Percentiles rank a stretch among this genome's conserved stretches.
Conservation (phyloP, 2,797 vertebrate genomes). For the Malacoctenus gilli region DNA sequence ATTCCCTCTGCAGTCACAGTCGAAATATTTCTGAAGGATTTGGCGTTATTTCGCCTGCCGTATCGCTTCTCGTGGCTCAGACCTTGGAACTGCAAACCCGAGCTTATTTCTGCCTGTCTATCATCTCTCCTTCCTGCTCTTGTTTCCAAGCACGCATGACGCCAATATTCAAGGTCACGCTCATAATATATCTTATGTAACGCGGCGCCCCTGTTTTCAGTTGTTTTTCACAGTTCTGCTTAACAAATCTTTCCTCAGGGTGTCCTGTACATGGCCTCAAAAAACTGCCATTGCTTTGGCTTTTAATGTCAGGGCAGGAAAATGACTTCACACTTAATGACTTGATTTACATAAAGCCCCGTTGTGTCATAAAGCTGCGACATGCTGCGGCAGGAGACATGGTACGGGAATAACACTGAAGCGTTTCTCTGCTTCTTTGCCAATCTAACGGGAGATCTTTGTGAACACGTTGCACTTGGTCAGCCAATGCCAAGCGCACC, state of each 20-base stretch:
- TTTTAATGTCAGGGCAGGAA: conserved; percentile 30
- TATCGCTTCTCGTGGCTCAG: conserved; percentile 23
- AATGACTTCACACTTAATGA: conserved; percentile 46
- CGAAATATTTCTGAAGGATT: conserved; percentile 20
- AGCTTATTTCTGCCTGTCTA: conserved; percentile 52
- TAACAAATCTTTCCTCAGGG: conserved; percentile 45
- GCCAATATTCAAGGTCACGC: conserved; percentile 64
- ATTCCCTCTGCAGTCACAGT: conserved; percentile 11
- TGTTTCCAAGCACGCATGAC: conserved; percentile 47
- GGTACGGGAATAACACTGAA: neutral
- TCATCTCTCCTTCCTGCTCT: conserved; percentile 66
- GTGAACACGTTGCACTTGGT: neutral
- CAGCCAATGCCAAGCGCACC: neutral
- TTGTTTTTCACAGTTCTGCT: conserved; percentile 52
- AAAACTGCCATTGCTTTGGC: too few species aligned
- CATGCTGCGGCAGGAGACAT: neutral
- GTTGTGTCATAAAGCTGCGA: conserved; percentile 10
- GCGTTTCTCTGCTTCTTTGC: too few species aligned
- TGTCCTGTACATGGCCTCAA: conserved; percentile 49
- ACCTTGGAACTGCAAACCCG: conserved; percentile 21
- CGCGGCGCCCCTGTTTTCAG: conserved; percentile 32
- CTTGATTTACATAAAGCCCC: conserved; percentile 38
- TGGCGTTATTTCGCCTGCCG: conserved; percentile 9
- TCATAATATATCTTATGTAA: conserved; percentile 57
- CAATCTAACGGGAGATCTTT: neutral